These are phyloP conservation scores for Papilio polyxenes DNA, from an alignment of 1,140 invertebrate genomes.

Conservation along the genomic window DNA sequence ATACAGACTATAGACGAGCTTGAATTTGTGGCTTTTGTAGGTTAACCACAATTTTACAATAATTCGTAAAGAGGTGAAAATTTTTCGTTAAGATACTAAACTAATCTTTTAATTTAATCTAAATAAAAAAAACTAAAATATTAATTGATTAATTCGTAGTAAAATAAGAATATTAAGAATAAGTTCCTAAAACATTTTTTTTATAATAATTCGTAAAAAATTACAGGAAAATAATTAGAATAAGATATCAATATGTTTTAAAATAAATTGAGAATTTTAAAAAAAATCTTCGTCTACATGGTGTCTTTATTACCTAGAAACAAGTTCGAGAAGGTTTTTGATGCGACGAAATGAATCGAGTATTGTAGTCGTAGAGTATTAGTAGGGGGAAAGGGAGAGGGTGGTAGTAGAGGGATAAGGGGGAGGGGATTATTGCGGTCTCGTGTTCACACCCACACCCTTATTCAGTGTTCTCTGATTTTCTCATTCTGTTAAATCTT, in stretches of 20 bases:
- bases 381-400: background rate
- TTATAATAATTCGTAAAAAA: no score
- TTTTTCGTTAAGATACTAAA: no score
- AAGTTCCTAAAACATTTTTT: no score
- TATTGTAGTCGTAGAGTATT: background rate
- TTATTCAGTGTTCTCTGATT: background rate
- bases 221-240: no score
- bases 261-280: no score
- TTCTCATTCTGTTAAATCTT: conserved; percentile 17
- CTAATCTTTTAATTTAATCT: background rate
- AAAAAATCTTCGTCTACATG: background rate
- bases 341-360: conserved; percentile 21
- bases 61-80: background rate
- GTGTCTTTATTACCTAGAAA: background rate
- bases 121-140: no score
- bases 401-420: background rate
- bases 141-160: background rate
- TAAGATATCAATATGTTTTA: no score
- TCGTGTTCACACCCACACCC: background rate
- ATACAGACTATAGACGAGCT: background rate
- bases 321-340: background rate
- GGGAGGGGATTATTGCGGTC: conserved; percentile 13
- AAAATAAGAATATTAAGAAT: no score
- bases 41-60: background rate
- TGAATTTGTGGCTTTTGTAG: conserved; percentile 18